These are phyloP conservation scores for Planiliza haematocheilus DNA, from an alignment of 2,113 vertebrate species.

Conservation along the genomic window DNA sequence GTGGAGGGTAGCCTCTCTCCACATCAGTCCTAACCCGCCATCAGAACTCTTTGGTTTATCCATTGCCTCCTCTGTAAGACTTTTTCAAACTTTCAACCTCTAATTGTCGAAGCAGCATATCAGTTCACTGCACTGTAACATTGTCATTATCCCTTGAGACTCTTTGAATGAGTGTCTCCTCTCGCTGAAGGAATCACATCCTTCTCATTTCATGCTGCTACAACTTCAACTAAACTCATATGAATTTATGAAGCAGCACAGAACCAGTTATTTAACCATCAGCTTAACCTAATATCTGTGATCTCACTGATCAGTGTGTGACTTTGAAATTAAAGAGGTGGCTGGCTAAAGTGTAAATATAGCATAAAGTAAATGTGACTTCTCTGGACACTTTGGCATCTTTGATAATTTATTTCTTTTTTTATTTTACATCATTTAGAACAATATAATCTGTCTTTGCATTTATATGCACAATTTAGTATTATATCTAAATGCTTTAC, in stretches of 20 bases:
- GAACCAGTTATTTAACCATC: no score
- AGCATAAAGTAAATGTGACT: no score
- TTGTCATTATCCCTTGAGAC: not conserved
- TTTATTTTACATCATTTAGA: no score
- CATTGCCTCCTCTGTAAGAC: not conserved
- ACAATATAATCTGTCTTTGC: no score
- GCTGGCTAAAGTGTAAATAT: no score
- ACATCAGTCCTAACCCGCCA: conserved; percentile 7
- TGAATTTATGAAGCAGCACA: not conserved
- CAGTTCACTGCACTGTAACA: not conserved
- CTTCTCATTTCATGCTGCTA: not conserved
- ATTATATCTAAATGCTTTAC: no score
- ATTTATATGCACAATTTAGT: no score
- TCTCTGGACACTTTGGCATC: no score
- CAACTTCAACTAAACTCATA: not conserved
- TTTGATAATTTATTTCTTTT: no score
- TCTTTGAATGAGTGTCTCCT: not conserved
- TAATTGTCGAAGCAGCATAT: not conserved
- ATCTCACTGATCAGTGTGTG: no score
- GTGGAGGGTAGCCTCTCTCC: not conserved
- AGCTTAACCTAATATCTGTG: no score
- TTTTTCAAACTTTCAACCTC: not conserved
- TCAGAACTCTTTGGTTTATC: conserved; percentile 13
- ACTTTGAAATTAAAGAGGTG: no score
- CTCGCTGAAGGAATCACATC: not conserved